A percentile compares a stretch with the other conserved stretches of the same genome.
phyloP scores from a whole-genome alignment of 2,888 invertebrate genomes.

The Phyto melanocephala region DNA sequence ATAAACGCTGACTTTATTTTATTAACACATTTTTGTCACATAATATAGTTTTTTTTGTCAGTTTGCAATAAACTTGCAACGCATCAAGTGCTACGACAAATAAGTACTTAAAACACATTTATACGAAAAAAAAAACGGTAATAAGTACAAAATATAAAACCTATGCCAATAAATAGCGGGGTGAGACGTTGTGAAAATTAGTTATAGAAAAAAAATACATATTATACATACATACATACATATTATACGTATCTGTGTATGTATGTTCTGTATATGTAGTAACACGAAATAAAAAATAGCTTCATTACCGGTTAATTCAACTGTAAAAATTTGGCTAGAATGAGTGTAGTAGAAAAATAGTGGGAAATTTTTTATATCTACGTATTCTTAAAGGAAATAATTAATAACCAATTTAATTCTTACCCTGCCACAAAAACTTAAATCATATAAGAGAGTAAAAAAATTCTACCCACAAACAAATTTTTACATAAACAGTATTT shows the following conservation, averaged over 20 bases:
- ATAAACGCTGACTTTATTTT: background rate
- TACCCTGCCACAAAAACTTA: background rate
- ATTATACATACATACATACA: too few relatives aligned
- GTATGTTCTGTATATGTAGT: too few relatives aligned
- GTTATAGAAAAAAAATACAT: background rate
- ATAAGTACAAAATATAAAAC: background rate
- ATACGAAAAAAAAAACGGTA: background rate
- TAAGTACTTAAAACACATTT: background rate
- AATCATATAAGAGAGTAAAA: slow-evolving; percentile 24
- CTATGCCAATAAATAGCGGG: slow-evolving; percentile 26
- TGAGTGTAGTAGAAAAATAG: slow-evolving; percentile 22
- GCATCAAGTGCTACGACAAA: slow-evolving; percentile 44
- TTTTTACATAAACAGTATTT: background rate
- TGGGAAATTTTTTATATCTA: slow-evolving; percentile 15
- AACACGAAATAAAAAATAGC: background rate
- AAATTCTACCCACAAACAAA: background rate
- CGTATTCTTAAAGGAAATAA: background rate
- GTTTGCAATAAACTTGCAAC: slow-evolving; percentile 53
- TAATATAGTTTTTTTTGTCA: background rate
- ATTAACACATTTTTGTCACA: slow-evolving; percentile 8
- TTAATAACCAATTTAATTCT: background rate
- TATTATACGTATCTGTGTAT: background rate
- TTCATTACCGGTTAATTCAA: slow-evolving; percentile 48
- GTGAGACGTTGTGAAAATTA: slow-evolving; percentile 1
- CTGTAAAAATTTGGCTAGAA: background rate